These are phyloP conservation scores for Taurulus bubalis DNA, from an alignment of 2,113 vertebrate species.

Conservation along the genomic window DNA sequence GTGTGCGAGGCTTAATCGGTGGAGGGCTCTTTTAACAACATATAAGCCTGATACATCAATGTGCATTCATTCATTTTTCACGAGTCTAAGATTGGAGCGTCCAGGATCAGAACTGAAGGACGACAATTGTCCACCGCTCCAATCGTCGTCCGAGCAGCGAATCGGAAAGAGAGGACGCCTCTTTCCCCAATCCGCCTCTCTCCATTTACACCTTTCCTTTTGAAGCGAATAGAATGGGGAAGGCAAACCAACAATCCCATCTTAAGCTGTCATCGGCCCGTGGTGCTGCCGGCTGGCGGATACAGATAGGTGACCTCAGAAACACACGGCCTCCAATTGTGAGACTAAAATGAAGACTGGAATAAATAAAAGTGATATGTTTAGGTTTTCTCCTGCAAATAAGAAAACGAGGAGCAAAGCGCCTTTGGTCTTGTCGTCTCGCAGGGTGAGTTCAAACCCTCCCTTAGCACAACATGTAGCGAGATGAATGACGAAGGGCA, in stretches of 20 bases:
- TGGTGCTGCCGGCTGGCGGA: constrained; percentile 6
- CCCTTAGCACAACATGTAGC: constrained; percentile 24
- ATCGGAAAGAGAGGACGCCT: background rate
- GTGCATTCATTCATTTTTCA: background rate
- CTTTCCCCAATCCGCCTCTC: background rate
- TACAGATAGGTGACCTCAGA: constrained; percentile 31
- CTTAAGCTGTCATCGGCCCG: constrained; percentile 25
- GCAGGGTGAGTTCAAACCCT: constrained; percentile 12
- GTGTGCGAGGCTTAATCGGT: background rate
- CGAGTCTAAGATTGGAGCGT: background rate
- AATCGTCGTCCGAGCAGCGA: background rate
- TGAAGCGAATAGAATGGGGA: constrained; percentile 27
- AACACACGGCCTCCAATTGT: constrained; percentile 16
- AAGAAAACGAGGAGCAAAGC: constrained; percentile 11
- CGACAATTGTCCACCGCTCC: background rate
- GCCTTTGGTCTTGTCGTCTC: too few species aligned
- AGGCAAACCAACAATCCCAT: constrained; percentile 47
- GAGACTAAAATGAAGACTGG: constrained; percentile 16
- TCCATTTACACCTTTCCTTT: constrained; percentile 25
- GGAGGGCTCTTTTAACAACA: background rate
- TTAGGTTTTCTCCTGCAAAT: constrained; percentile 10
- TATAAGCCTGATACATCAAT: background rate
- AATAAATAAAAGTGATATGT: constrained; percentile 13
- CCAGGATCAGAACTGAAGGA: background rate
- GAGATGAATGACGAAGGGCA: constrained; percentile 33